phyloP scores from a whole-genome alignment of 2,113 vertebrate species.

The Salvator merianae region DNA sequence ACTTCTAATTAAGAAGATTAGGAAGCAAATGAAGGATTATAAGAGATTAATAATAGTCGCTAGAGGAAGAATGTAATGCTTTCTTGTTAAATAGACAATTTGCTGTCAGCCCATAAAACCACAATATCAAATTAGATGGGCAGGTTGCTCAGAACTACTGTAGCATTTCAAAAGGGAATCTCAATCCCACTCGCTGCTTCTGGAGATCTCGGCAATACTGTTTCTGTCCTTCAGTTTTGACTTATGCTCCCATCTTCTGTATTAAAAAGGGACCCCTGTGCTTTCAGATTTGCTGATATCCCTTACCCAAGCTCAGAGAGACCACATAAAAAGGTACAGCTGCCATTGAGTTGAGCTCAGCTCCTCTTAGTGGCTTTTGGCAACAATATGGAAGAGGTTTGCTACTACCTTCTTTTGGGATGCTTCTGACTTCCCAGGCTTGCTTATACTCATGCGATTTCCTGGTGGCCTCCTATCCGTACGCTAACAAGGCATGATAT shows the following conservation, averaged over 20 bases:
- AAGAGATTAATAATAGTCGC: background rate
- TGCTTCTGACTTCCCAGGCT: no score
- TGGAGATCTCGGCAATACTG: background rate
- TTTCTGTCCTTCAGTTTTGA: background rate
- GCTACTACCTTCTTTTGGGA: no score
- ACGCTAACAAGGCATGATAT: background rate
- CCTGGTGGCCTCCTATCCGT: no score
- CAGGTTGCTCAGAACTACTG: background rate
- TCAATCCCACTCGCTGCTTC: no score
- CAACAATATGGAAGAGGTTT: no score
- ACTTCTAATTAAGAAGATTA: constrained; percentile 23
- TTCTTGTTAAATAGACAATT: background rate
- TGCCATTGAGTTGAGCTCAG: no score
- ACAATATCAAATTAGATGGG: background rate
- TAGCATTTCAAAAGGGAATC: background rate
- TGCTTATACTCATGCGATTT: no score
- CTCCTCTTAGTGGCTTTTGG: no score
- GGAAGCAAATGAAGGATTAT: background rate
- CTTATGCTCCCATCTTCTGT: background rate
- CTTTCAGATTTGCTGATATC: background rate
- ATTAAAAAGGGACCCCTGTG: background rate
- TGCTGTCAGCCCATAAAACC: background rate
- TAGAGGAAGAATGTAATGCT: background rate
- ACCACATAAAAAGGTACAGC: background rate
- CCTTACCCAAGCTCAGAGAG: background rate